These are phyloP conservation scores for Tetanocera ferruginea DNA, from an alignment of 2,888 invertebrate genomes.

Conservation along the genomic window DNA sequence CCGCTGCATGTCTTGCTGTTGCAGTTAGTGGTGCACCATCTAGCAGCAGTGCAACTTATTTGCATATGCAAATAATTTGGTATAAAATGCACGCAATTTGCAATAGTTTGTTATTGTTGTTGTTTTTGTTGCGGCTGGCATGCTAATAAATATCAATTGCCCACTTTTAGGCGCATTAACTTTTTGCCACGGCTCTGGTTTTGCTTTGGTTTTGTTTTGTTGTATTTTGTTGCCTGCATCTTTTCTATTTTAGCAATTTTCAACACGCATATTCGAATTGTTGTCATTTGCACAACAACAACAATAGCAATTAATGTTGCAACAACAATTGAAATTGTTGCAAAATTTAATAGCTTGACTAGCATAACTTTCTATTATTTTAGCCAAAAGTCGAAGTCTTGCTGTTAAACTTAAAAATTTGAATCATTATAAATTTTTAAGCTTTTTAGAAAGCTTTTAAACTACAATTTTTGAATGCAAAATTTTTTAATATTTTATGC, in stretches of 20 bases:
- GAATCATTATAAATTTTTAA: too few species aligned
- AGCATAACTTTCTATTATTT: too few species aligned
- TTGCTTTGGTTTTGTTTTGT: background rate
- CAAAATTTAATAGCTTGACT: too few species aligned
- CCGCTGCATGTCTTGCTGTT: background rate
- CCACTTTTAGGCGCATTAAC: constrained; percentile 18
- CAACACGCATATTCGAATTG: constrained; percentile 13
- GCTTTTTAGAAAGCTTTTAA: too few species aligned
- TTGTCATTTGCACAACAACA: constrained; percentile 25
- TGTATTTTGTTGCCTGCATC: background rate
- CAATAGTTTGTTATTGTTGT: background rate
- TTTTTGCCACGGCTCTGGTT: background rate
- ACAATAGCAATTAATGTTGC: constrained; percentile 4
- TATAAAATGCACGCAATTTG: constrained; percentile 33
- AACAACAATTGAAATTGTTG: background rate
- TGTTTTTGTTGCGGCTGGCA: background rate
- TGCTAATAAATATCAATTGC: constrained; percentile 34
- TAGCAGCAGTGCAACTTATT: background rate
- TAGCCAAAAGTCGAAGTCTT: too few species aligned
- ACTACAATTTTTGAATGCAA: too few species aligned
- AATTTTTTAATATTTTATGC: background rate
- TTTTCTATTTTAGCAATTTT: constrained; percentile 13
- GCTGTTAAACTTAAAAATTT: too few species aligned
- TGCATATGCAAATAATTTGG: constrained; percentile 10
- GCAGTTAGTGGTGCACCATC: constrained; percentile 3